Percentiles rank a stretch among this genome's conserved stretches.
Conservation (phyloP, 1,140 invertebrate species). For the Apocrypta bakeri region DNA sequence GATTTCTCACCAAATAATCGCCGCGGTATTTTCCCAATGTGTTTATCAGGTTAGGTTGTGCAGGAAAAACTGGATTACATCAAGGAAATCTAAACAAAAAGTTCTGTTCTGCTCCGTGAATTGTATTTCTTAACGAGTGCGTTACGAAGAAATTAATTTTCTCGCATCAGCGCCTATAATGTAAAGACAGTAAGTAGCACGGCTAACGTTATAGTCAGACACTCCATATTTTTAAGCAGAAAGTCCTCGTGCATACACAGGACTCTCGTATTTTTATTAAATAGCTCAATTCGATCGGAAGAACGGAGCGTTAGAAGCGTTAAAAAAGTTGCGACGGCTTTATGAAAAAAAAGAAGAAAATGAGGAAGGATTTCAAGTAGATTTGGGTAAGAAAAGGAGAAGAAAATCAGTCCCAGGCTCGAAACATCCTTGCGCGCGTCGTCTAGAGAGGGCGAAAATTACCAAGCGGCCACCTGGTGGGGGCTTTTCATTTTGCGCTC, state of each 20-base stretch:
- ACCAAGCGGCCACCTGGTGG: neutral
- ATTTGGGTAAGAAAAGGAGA: neutral
- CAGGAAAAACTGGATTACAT: no score
- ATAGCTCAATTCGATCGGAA: neutral
- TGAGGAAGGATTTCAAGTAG: no score
- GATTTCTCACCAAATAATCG: neutral
- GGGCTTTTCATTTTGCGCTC: neutral
- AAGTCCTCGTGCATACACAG: no score
- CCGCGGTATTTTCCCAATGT: no score
- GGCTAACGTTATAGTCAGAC: neutral
- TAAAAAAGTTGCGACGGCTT: no score
- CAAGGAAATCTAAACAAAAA: no score
- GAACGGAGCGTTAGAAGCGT: no score
- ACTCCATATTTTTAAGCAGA: neutral
- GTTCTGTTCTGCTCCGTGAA: no score
- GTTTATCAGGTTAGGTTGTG: no score
- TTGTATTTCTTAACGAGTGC: no score
- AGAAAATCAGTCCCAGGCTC: neutral
- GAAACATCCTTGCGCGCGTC: neutral
- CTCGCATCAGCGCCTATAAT: neutral
- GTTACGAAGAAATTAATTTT: neutral
- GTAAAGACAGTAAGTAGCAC: neutral
- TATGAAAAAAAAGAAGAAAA: no score
- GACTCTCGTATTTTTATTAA: neutral
- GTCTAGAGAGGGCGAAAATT: constrained; percentile 1